phyloP scores from a whole-genome alignment of 1,140 invertebrate genomes.

The Zophobas morio region DNA sequence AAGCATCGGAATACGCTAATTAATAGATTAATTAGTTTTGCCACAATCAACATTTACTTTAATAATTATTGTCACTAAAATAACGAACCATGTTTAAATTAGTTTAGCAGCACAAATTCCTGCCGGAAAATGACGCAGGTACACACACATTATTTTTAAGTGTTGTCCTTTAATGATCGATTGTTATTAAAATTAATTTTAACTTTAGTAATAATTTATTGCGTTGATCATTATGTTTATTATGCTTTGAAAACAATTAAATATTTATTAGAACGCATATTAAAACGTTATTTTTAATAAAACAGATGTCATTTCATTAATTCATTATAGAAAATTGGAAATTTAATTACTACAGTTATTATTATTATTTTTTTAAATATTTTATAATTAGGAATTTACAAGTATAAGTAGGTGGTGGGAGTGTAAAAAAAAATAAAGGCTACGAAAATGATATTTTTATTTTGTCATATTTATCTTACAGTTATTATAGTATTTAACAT shows the following conservation, averaged over 20 bases:
- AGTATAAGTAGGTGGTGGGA: background rate
- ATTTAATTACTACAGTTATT: too few species aligned
- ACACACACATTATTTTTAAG: constrained; percentile 16
- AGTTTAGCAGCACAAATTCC: background rate
- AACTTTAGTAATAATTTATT: constrained; percentile 27
- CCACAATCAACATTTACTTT: constrained; percentile 15
- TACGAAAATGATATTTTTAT: constrained; percentile 17
- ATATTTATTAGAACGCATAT: background rate
- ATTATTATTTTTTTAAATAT: too few species aligned
- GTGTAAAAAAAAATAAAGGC: background rate
- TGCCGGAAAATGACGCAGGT: background rate
- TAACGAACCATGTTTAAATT: constrained; percentile 28
- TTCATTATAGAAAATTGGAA: too few species aligned
- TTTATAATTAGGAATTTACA: background rate
- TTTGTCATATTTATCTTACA: background rate
- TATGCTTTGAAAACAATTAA: constrained; percentile 8
- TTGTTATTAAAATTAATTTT: constrained; percentile 24
- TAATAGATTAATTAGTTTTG: constrained; percentile 36
- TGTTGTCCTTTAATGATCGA: constrained; percentile 6
- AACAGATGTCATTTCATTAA: too few species aligned
- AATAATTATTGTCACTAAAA: constrained; percentile 22
- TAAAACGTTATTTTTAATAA: background rate
- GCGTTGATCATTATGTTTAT: constrained; percentile 11
- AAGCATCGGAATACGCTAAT: background rate
- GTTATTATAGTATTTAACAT: background rate